A percentile compares a stretch with the other conserved stretches of the same genome.
phyloP scores from a whole-genome alignment of 2,888 invertebrate genomes.

The Bellardia pandia region DNA sequence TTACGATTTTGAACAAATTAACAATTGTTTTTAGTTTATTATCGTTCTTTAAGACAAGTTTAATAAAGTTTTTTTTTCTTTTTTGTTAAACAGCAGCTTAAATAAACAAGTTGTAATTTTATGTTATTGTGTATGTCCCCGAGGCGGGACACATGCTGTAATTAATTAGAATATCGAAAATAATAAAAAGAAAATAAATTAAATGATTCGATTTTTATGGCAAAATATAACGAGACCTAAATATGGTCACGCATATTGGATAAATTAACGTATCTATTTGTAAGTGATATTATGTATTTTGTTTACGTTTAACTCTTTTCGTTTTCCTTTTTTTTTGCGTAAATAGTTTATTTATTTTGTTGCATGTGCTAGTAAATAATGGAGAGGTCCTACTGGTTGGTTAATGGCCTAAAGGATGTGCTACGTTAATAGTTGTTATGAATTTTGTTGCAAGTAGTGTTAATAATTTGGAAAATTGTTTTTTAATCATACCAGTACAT shows the following conservation, averaged over 20 bases:
- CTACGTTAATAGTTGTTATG: constrained; percentile 11
- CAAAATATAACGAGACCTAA: constrained; percentile 58
- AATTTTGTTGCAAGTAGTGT: not conserved
- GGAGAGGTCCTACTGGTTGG: constrained; percentile 52
- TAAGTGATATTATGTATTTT: constrained; percentile 24
- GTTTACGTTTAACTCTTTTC: constrained; percentile 28
- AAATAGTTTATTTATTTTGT: constrained; percentile 54
- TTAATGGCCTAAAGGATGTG: constrained; percentile 39
- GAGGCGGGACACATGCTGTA: constrained; percentile 60
- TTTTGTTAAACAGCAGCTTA: constrained; percentile 44
- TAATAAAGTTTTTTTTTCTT: constrained; percentile 6
- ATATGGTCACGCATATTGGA: constrained; percentile 61
- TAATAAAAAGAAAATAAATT: constrained; percentile 49
- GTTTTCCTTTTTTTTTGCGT: constrained; percentile 6
- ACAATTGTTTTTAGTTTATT: constrained; percentile 29
- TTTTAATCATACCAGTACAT: too few relatives aligned
- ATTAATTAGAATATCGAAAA: constrained; percentile 52
- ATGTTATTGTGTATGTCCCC: constrained; percentile 17
- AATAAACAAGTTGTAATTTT: constrained; percentile 66
- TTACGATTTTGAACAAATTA: constrained; percentile 34
- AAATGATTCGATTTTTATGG: constrained; percentile 58
- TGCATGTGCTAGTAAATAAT: constrained; percentile 55
- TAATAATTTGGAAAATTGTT: not conserved
- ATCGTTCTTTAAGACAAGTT: constrained; percentile 34
- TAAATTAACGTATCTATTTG: constrained; percentile 68